phyloP scores from a whole-genome alignment of 1,140 invertebrate species.

The Tenebrio molitor region DNA sequence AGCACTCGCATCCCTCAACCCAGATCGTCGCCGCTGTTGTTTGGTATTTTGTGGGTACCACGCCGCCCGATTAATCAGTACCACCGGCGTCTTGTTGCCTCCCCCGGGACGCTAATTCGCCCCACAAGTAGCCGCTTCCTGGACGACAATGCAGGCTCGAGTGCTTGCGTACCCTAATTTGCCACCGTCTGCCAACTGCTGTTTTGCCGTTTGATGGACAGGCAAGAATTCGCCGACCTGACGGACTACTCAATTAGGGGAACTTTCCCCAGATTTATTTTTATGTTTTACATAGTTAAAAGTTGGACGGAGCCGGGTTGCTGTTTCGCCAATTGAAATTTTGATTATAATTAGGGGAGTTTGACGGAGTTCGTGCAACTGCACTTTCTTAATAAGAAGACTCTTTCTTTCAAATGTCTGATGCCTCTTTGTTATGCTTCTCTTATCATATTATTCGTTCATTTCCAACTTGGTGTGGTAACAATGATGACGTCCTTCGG shows the following conservation, averaged over 20 bases:
- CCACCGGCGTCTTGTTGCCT: background rate
- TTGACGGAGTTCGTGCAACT: too few relatives aligned
- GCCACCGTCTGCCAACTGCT: background rate
- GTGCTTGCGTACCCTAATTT: background rate
- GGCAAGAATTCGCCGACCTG: background rate
- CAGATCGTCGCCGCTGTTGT: slow-evolving; percentile 53
- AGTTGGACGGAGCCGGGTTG: too few relatives aligned
- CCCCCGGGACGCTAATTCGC: background rate
- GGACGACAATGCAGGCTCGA: background rate
- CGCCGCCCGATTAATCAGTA: background rate
- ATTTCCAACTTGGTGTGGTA: too few relatives aligned
- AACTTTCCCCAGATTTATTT: background rate
- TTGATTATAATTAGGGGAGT: too few relatives aligned
- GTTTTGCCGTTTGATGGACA: background rate
- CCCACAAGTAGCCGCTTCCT: background rate
- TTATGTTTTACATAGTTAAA: too few relatives aligned
- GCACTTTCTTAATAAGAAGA: too few relatives aligned
- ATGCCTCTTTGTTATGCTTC: too few relatives aligned
- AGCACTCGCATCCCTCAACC: slow-evolving; percentile 53
- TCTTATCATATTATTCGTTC: too few relatives aligned
- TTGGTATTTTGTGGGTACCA: slow-evolving; percentile 10
- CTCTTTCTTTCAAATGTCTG: too few relatives aligned
- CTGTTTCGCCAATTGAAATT: too few relatives aligned
- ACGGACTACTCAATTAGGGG: background rate
- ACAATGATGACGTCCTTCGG: too few relatives aligned